These are phyloP conservation scores for Trypoxylus dichotomus DNA, from an alignment of 1,140 invertebrate species.

Conservation along the genomic window DNA sequence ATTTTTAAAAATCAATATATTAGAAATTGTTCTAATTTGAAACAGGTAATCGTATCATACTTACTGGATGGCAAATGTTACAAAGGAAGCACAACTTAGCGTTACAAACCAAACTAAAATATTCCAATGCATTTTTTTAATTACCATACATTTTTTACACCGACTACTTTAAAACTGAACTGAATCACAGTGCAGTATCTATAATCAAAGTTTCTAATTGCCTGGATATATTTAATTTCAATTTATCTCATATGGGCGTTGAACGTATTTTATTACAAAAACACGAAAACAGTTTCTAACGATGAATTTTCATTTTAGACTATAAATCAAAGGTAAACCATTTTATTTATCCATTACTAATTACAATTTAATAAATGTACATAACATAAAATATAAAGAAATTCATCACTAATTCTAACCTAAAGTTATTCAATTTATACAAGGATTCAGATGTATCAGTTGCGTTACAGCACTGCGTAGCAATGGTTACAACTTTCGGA, in stretches of 20 bases:
- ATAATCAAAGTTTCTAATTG: too few relatives aligned
- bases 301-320: background rate
- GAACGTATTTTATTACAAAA: background rate
- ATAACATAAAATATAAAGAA: background rate
- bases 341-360: background rate
- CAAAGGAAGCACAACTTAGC: background rate
- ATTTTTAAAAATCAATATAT: too few relatives aligned
- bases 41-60: background rate
- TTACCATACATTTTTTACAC: too few relatives aligned
- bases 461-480: constrained; percentile 70
- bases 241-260: background rate
- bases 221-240: too few relatives aligned
- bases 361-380: background rate
- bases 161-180: too few relatives aligned
- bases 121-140: background rate
- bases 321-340: too few relatives aligned
- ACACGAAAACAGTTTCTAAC: background rate
- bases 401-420: background rate
- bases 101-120: background rate
- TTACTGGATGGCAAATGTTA: background rate
- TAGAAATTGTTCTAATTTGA: too few relatives aligned
- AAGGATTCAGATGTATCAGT: constrained; percentile 40
- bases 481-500: constrained; percentile 68
- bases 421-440: background rate
- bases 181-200: too few relatives aligned